Percentiles rank a stretch among this genome's conserved stretches.
Evolutionary conservation across 2,113 vertebrate species (phyloP).

Genomic region (Aldabrachelys gigantea): DNA sequence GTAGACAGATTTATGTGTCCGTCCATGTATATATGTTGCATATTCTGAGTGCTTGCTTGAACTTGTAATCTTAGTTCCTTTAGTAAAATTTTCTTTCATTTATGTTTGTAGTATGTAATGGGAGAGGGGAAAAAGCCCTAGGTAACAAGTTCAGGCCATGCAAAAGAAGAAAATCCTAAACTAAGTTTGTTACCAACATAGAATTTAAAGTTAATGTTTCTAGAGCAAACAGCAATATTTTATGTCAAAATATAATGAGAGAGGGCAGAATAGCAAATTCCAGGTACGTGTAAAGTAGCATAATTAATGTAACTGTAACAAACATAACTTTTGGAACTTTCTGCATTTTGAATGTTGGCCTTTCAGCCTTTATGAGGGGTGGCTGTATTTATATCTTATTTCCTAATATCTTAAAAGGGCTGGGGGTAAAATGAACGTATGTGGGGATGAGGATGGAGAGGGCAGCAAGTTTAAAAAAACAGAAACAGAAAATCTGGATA

Average conservation of each 20-base stretch:
- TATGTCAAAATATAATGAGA: background rate
- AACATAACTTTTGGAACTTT: background rate
- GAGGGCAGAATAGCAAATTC: fast-evolving
- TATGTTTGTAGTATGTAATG: background rate
- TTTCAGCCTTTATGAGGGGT: background rate
- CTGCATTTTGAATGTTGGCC: slow-evolving; percentile 9
- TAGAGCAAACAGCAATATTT: slow-evolving; percentile 1
- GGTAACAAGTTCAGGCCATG: background rate
- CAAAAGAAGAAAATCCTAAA: background rate
- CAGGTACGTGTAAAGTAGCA: background rate
- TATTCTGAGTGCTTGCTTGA: background rate
- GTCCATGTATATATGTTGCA: background rate
- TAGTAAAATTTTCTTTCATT: background rate
- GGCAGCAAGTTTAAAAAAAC: background rate
- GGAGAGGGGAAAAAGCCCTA: background rate
- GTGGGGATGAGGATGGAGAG: background rate
- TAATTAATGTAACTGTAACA: background rate
- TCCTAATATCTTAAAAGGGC: background rate
- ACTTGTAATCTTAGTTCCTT: background rate
- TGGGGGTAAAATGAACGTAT: background rate
- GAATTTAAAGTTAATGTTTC: background rate
- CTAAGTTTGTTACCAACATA: background rate
- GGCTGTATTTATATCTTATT: background rate
- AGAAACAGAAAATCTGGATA: slow-evolving; percentile 6
- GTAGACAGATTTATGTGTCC: background rate